A percentile compares a stretch with the other conserved stretches of the same genome.
These are phyloP conservation scores for Chaetura pelagica DNA, from an alignment of 2,113 vertebrate genomes.

Conservation along the genomic window DNA sequence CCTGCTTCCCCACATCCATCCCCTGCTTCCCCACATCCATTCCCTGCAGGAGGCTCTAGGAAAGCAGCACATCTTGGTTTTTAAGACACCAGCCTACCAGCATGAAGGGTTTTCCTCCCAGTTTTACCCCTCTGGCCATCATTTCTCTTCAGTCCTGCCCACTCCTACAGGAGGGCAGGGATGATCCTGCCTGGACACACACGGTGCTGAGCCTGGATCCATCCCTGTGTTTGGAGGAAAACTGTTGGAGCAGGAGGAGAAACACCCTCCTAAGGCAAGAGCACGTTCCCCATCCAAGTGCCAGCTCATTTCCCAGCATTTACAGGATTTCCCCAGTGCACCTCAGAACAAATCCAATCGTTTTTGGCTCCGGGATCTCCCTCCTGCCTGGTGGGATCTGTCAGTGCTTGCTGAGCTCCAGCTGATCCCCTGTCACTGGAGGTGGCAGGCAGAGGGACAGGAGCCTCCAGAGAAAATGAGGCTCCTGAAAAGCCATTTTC, in stretches of 20 bases:
- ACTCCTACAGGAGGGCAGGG: rapidly evolving
- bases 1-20: too few relatives aligned
- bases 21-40: too few relatives aligned
- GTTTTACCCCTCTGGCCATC: neutral
- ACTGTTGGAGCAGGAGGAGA: rapidly evolving
- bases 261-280: neutral
- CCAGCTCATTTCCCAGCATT: neutral
- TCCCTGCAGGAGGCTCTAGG: neutral
- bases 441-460: rapidly evolving
- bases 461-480: neutral
- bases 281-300: neutral
- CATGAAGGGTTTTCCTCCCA: neutral
- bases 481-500: neutral
- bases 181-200: neutral
- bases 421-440: neutral
- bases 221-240: rapidly evolving
- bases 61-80: neutral
- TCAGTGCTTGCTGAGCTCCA: neutral
- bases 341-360: neutral
- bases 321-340: neutral
- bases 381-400: rapidly evolving
- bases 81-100: rapidly evolving
- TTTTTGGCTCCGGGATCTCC: neutral
- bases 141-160: neutral
- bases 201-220: neutral